Percentiles rank a stretch among this genome's conserved stretches.
Conservation (phyloP, 2,888 invertebrate species). For the Euplagia quadripunctaria region DNA sequence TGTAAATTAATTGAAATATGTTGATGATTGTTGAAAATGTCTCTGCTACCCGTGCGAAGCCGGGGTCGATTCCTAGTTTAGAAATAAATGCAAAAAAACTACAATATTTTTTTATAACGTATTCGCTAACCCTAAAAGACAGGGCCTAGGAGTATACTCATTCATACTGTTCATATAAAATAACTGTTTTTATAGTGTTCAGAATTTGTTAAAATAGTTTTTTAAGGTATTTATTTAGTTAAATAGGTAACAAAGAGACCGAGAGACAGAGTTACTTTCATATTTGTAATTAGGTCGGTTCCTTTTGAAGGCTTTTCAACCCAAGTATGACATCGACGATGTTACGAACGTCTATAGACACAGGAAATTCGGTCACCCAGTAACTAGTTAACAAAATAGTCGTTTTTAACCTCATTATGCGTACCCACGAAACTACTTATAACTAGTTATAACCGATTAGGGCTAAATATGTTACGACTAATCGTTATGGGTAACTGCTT, state of each 20-base stretch:
- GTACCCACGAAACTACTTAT: background rate
- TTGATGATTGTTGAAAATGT: too few relatives aligned
- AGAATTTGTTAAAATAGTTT: too few relatives aligned
- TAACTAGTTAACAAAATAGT: background rate
- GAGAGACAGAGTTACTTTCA: background rate
- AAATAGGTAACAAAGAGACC: background rate
- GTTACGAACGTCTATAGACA: background rate
- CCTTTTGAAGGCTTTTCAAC: background rate
- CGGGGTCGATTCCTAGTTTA: too few relatives aligned
- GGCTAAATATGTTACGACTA: background rate
- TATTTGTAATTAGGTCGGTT: background rate
- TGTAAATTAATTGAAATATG: too few relatives aligned
- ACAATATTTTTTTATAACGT: too few relatives aligned
- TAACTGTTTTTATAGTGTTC: too few relatives aligned
- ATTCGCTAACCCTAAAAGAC: too few relatives aligned
- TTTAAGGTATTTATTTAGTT: background rate
- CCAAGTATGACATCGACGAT: background rate
- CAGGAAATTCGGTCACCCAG: background rate
- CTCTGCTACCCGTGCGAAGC: too few relatives aligned
- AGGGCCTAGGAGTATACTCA: too few relatives aligned
- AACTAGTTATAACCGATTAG: too few relatives aligned
- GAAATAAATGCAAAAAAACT: too few relatives aligned
- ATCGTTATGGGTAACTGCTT: background rate
- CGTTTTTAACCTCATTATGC: background rate
- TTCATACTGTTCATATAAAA: too few relatives aligned